Evolutionary conservation across 2,888 invertebrate species (phyloP), one percentile per base, ranked within the genome.

Genomic region (Aphodius sticticus): DNA sequence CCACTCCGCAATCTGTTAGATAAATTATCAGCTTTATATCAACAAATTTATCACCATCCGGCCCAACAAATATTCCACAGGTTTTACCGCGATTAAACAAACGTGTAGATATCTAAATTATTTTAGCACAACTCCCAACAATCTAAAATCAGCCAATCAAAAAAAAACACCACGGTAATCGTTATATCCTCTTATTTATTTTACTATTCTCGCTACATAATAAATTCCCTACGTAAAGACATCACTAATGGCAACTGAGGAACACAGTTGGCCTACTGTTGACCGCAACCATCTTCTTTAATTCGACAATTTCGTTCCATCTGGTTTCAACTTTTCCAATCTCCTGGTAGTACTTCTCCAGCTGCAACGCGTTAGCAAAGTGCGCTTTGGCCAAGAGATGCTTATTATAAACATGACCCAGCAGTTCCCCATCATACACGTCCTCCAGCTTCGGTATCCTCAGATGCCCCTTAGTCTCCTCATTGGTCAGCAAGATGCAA

Each of bases 401-500:
- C 81, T 92, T 93, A 84, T 92, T 92, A 70, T 87, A 85, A 26
- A 95, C 91, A 83, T 93, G 92, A 77, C 91, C 89, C 12, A 93
- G 90, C 80, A 95, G 90, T 83, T 93, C 92, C 76, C 92, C 91
- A 82, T 95, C 94, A 84, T 95, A 96, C 0, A 94, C 91, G 2
- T 90, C 89, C 78, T 91, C 90, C 4, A 95, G 90, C 79, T 92
- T 89, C 26, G 92, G 91, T 6, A 96, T 90, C 84, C 92, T 93
- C 81, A 93, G 90, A 88, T 98, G 98, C 76, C 93, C 92, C 80
- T 94, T 93, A 80, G 95, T 94, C 89, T 98, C 98, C 79, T 94
- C 93, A 75, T 94, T 92, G 0, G 97, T 97, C 0, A 98, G 90
- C 74, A 98, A 91, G 84, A 98, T 93, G 87, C 97, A 97, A 89